Percentiles rank a stretch among this genome's conserved stretches.
Conservation (phyloP, 2,888 invertebrate genomes). For the Metacarcinus magister region DNA sequence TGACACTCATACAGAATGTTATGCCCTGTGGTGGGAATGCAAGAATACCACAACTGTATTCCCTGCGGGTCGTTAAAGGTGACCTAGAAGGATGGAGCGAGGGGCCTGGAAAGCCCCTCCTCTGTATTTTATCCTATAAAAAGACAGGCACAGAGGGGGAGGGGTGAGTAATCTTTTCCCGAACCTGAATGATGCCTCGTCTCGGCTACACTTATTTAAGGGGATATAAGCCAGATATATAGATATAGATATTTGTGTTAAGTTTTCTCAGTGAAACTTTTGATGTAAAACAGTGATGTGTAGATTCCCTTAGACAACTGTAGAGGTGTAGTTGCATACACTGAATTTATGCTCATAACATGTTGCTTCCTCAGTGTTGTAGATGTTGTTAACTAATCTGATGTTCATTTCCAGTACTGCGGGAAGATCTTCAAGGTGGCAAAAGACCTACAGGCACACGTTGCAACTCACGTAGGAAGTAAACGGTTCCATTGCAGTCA, state of each 20-base stretch:
- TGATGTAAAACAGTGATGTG: not conserved
- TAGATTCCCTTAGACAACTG: not conserved
- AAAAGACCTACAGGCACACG: conserved; percentile 67
- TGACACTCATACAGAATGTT: not conserved
- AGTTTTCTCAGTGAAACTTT: not conserved
- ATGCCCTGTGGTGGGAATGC: not conserved
- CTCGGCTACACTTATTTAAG: too few species aligned
- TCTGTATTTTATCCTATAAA: too few species aligned
- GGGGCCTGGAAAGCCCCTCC: too few species aligned
- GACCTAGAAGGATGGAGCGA: too few species aligned
- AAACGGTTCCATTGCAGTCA: conserved; percentile 62
- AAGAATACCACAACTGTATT: not conserved
- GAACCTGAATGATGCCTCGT: too few species aligned
- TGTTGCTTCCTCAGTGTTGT: not conserved
- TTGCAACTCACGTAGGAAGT: conserved; percentile 60
- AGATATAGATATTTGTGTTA: too few species aligned
- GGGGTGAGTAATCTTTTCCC: too few species aligned
- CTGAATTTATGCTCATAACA: not conserved
- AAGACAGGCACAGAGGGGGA: too few species aligned
- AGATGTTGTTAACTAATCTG: too few species aligned
- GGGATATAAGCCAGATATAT: too few species aligned
- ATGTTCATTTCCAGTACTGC: not conserved
- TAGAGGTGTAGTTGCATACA: not conserved
- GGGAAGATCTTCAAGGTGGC: conserved; percentile 67
- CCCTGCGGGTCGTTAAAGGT: too few species aligned